Evolutionary conservation across 2,113 vertebrate genomes (phyloP).

Genomic region (Genyomyrus donnyi): DNA sequence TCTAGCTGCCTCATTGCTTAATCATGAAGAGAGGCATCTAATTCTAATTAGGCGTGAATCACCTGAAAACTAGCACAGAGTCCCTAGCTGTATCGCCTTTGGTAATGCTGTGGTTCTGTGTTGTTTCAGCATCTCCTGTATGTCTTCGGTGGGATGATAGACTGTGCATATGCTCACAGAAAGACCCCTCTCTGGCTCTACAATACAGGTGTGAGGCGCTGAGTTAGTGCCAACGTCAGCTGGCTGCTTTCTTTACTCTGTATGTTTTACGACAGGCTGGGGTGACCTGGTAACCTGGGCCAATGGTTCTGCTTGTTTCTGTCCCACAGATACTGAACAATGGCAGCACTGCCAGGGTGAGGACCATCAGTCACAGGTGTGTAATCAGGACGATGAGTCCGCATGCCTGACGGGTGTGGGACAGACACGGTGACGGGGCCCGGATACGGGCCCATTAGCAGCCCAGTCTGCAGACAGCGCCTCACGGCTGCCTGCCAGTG

Average conservation of each 20-base stretch:
- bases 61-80: neutral
- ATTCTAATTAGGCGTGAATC: neutral
- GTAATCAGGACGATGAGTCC: neutral
- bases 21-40: neutral
- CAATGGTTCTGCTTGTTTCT: constrained; percentile 1
- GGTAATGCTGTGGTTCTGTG: neutral
- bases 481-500: neutral
- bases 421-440: neutral
- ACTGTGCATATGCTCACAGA: constrained; percentile 61
- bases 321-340: constrained; percentile 30
- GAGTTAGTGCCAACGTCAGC: neutral
- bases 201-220: constrained; percentile 53
- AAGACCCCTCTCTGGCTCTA: constrained; percentile 72
- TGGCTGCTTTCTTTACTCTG: neutral
- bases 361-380: constrained; percentile 27
- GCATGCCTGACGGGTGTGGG: neutral
- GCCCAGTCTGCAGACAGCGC: neutral
- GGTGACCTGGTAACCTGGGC: neutral
- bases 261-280: neutral
- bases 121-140: constrained; percentile 60
- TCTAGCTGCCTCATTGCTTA: neutral
- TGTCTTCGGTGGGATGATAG: constrained; percentile 74
- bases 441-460: neutral
- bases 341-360: constrained; percentile 30
- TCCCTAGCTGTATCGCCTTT: neutral